Evolutionary conservation across 1,140 invertebrate species (phyloP).

Genomic region (Drosophila pruinosa): DNA sequence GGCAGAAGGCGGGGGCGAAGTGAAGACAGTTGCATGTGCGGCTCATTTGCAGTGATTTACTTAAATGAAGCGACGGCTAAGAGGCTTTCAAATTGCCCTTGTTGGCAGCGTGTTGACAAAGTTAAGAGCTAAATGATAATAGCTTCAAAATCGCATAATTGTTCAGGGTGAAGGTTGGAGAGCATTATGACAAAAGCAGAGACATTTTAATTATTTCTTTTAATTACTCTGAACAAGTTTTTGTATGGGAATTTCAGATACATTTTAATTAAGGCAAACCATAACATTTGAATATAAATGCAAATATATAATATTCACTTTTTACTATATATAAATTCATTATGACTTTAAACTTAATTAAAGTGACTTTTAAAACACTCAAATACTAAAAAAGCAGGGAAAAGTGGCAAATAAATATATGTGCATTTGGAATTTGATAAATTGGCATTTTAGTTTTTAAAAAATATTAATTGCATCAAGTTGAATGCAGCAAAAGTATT

Average conservation of each 20-base stretch:
- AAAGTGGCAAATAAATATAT: no score
- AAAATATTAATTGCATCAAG: no score
- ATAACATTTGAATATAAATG: no score
- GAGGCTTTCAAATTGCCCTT: constrained; percentile 58
- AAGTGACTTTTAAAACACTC: no score
- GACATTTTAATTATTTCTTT: neutral
- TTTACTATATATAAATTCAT: no score
- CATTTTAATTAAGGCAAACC: no score
- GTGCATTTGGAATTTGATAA: no score
- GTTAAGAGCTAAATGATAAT: constrained; percentile 5
- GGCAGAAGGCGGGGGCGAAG: constrained; percentile 4
- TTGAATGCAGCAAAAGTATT: no score
- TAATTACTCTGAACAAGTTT: neutral
- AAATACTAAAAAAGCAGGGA: no score
- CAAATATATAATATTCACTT: no score
- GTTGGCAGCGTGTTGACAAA: constrained; percentile 28
- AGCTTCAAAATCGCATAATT: constrained; percentile 7
- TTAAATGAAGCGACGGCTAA: constrained; percentile 49
- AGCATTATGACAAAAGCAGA: neutral
- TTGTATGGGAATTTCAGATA: neutral
- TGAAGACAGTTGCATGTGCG: constrained; percentile 44
- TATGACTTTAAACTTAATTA: no score
- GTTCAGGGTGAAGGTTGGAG: neutral
- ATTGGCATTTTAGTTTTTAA: no score
- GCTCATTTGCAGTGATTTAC: constrained; percentile 65